phyloP scores from a whole-genome alignment of 2,888 invertebrate species.

The Harmothoe impar region DNA sequence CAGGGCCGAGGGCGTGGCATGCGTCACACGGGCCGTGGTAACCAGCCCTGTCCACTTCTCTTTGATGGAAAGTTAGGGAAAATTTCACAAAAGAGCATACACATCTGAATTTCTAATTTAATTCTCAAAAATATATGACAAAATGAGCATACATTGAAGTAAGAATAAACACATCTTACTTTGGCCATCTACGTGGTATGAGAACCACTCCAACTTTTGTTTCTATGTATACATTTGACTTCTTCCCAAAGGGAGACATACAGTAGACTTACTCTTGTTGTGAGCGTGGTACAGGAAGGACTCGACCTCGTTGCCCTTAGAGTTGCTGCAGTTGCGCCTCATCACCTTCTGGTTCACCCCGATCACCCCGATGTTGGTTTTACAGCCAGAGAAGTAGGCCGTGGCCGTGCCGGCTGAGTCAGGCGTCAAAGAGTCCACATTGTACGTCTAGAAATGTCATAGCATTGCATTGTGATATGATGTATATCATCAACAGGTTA shows the following conservation, averaged over 20 bases:
- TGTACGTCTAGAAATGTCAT: constrained; percentile 33
- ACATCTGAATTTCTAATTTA: too few relatives aligned
- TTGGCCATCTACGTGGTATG: too few relatives aligned
- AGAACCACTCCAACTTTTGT: too few relatives aligned
- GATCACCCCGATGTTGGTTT: background rate
- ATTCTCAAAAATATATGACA: too few relatives aligned
- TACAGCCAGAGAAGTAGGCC: background rate
- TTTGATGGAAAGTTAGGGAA: too few relatives aligned
- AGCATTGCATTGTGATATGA: too few relatives aligned
- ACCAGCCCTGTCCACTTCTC: constrained; percentile 89
- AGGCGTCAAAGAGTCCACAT: background rate
- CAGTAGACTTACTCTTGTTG: background rate
- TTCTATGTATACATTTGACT: too few relatives aligned
- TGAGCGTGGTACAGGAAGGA: background rate
- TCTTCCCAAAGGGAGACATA: too few relatives aligned
- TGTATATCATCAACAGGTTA: too few relatives aligned
- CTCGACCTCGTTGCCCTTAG: background rate
- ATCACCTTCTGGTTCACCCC: constrained; percentile 18
- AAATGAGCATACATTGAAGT: too few relatives aligned
- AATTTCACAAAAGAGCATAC: too few relatives aligned
- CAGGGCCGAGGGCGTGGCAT: constrained; percentile 84
- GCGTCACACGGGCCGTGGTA: constrained; percentile 90
- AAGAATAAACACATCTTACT: too few relatives aligned
- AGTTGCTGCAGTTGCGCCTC: background rate
- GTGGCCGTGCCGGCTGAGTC: constrained; percentile 52